Conservation (phyloP, 2,888 invertebrate species). For the Notodonta ziczac region DNA sequence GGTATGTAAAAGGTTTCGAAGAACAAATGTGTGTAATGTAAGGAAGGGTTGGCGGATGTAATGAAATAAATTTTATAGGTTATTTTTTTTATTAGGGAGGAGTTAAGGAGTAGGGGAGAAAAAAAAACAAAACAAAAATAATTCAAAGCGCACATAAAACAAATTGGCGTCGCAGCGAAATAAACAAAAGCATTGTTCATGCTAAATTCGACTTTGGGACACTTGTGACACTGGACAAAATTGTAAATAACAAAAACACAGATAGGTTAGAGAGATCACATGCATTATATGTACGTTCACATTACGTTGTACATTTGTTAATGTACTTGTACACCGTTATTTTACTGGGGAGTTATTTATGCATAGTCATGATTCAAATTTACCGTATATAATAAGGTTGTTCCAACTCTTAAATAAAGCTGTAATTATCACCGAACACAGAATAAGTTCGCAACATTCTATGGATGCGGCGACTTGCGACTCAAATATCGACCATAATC, state of each 20-base stretch:
- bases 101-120: conserved; percentile 22
- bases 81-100: background rate
- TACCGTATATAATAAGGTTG: background rate
- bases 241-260: conserved; percentile 65
- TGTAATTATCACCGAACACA: too few relatives aligned
- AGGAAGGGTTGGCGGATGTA: background rate
- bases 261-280: conserved; percentile 51
- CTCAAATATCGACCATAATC: too few relatives aligned
- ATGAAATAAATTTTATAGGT: background rate
- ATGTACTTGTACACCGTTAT: conserved; percentile 30
- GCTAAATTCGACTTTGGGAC: conserved; percentile 34
- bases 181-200: conserved; percentile 69
- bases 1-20: conserved; percentile 6
- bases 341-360: conserved; percentile 25
- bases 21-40: background rate
- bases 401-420: too few relatives aligned
- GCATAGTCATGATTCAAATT: conserved; percentile 35
- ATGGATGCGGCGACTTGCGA: too few relatives aligned
- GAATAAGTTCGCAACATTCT: too few relatives aligned
- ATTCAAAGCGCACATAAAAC: conserved; percentile 80
- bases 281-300: conserved; percentile 42
- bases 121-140: conserved; percentile 66
- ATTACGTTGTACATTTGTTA: conserved; percentile 37
- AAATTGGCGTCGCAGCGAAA: conserved; percentile 72
- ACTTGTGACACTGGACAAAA: conserved; percentile 30